Conservation (phyloP, 2,888 invertebrate genomes). For the Plebejus melissa region DNA sequence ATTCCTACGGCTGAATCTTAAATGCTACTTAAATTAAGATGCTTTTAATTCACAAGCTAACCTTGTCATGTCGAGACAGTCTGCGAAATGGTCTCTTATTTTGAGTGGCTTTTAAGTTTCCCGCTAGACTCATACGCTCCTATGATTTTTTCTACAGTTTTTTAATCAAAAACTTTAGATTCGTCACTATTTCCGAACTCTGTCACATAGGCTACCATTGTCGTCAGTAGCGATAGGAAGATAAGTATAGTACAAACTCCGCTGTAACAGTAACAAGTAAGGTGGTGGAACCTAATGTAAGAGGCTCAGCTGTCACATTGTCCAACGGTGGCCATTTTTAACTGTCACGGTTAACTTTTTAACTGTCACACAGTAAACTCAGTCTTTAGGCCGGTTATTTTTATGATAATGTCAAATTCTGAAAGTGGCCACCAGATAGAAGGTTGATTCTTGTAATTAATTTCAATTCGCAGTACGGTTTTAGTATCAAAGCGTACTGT, state of each 20-base stretch:
- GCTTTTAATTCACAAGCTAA: not conserved
- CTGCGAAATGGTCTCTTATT: not conserved
- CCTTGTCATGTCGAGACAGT: not conserved
- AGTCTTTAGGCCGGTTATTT: not conserved
- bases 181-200: not conserved
- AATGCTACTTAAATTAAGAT: not conserved
- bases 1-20: not conserved
- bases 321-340: slow-evolving; percentile 18
- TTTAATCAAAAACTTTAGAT: not conserved
- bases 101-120: not conserved
- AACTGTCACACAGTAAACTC: slow-evolving; percentile 7
- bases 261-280: slow-evolving; percentile 62
- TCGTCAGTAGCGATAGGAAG: slow-evolving; percentile 46
- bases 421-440: slow-evolving; percentile 16
- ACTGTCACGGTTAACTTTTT: slow-evolving; percentile 14
- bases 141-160: not conserved
- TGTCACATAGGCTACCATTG: slow-evolving; percentile 57
- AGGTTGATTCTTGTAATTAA: not conserved
- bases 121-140: not conserved
- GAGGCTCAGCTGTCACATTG: slow-evolving; percentile 37
- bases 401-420: not conserved
- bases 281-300: slow-evolving; percentile 55
- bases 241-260: slow-evolving; percentile 54
- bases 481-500: not conserved
- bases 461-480: not conserved